Base-by-base conservation (phyloP, 2,888 invertebrate genomes). In the Apoda limacodes region DNA sequence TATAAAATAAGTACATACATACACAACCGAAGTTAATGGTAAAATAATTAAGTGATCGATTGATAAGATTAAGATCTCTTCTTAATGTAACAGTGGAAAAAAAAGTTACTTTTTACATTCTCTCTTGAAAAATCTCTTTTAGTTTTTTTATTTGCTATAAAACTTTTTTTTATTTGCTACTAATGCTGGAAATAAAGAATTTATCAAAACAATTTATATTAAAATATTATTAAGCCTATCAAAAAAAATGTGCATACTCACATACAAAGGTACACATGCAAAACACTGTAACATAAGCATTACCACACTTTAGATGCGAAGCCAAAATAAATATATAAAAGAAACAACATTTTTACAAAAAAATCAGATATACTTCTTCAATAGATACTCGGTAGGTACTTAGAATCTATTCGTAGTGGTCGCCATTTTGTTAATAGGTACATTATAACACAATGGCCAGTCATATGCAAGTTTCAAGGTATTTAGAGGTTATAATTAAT, bases 1-100 rank as follows among this genome's bases (percentile, higher is more conserved):
- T 70, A 71, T 55, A 54, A 81, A 78, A 82, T 82, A 83, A 83
- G 83, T 84, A 84, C 78, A 78, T 84, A 84, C 78, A 78, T 70
- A 81, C 80, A 78, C 74, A 80, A 80, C 75, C 76, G 70, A 75
- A 6, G 67, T 65, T 60, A 68, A 65, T 51, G 53, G 60, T 66
- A 60, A 63, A 63, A 50, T 51, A 57, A 56, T 47, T 32, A 59
- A 58, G 60, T 52, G 56, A 64, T n/a, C n/a, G 55, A 52, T 54
- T 48, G 45, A 52, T 57, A 60, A 56, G 48, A 54, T 59, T 60
- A 62, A 60, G 58, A 48, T 50, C 44, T 20, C 35, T 35, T 40
- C 51, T 52, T 50, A 47, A 41, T 43, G 48, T 43, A 43, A 40
- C 46, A 43, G 25, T 39, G 43, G 44, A 46, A 39, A 46, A 43